phyloP scores from a whole-genome alignment of 2,113 vertebrate species.

The Columba janthina region DNA sequence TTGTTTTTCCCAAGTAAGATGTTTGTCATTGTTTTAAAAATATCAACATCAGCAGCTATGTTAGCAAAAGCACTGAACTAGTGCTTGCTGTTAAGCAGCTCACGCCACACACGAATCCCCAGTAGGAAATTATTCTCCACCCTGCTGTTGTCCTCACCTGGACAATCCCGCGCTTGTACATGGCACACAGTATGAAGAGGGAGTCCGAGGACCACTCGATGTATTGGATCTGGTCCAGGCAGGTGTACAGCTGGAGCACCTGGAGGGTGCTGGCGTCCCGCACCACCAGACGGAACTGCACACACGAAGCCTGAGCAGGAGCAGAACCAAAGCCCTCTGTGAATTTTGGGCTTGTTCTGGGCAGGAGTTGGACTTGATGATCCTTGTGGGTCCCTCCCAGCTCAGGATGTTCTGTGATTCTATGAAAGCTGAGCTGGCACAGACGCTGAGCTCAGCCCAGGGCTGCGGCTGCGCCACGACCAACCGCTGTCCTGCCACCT shows the following conservation, averaged over 20 bases:
- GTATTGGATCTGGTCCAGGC: constrained; percentile 90
- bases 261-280: constrained; percentile 85
- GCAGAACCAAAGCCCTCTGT: background rate
- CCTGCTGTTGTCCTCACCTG: constrained; percentile 76
- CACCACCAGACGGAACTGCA: constrained; percentile 90
- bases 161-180: constrained; percentile 93
- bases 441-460: rapidly evolving
- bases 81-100: rapidly evolving
- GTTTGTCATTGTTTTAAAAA: background rate
- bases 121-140: rapidly evolving
- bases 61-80: background rate
- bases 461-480: rapidly evolving
- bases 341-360: too few species aligned
- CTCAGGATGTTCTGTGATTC: too few species aligned
- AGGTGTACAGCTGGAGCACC: constrained; percentile 89
- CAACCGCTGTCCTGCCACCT: rapidly evolving
- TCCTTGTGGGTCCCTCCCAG: too few species aligned
- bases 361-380: too few species aligned
- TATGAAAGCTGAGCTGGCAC: background rate
- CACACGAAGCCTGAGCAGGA: constrained; percentile 83
- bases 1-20: background rate
- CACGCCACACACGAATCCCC: rapidly evolving
- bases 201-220: constrained; percentile 96
- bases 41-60: rapidly evolving
- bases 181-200: constrained; percentile 91